Evolutionary conservation across 1,140 invertebrate genomes (phyloP), one percentile per base, ranked within the genome.

Genomic region (Drosophila auraria): DNA sequence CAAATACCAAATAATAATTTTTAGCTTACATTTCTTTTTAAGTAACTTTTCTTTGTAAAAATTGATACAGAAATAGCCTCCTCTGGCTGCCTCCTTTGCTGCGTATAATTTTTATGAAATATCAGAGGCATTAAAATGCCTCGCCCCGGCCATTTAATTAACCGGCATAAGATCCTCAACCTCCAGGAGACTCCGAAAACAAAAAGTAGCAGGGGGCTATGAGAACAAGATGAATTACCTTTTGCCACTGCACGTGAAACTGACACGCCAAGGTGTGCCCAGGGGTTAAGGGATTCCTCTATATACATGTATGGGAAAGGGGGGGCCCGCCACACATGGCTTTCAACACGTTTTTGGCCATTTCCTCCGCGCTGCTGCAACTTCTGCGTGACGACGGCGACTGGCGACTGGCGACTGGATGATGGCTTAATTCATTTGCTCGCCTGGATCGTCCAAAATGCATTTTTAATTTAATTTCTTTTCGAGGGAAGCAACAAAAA

Each of bases 191-290:
- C 36, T 40, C 20, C 38, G 5, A 54, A 38, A 57, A 57, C 20
- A 20, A 36, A 49, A 25, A 57, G 25, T 42, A 23, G 23, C 25
- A 54, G 23, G 5, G 30, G 38, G 58, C 23, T 60, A 58, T 76
- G 63, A 54, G 66, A 84, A 89, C 74, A 89, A 89, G 86, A 89
- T 89, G 86, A 90, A 89, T 89, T 89, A 90, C 86, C 87, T 89
- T 89, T 89, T 90, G 86, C 86, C 86, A 89, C 79, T 90, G 86
- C 86, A 89, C 86, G 82, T 90, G 82, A 90, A 90, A 89, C 78
- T 89, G 84, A 84, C 84, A 89, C 84, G 84, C 84, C 86, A 89
- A 80, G 61, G 42, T 42, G 59, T 63, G 42, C 12, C 27, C 59
- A 53, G 27, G 62, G 54, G 62, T 60, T 64, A 42, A 20, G 53